These are phyloP conservation scores for Himalopsyche tibetana DNA, from an alignment of 2,888 invertebrate species.

Conservation along the genomic window DNA sequence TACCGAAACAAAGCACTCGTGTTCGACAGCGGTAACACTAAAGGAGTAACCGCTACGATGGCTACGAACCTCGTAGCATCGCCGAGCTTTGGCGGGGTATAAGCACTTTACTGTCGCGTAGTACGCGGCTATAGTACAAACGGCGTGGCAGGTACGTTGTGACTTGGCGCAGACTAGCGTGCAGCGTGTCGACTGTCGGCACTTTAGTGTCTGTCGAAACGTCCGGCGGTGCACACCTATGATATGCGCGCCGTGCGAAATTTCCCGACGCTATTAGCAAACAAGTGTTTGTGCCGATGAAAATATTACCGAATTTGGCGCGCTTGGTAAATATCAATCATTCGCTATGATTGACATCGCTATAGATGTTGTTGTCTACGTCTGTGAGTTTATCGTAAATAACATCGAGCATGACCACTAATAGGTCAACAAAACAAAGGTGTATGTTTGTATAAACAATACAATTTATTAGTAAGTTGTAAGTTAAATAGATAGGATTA, in stretches of 20 bases:
- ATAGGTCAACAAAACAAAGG: background rate
- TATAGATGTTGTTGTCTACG: background rate
- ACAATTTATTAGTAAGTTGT: background rate
- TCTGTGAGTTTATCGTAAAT: background rate
- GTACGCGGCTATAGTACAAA: slow-evolving; percentile 5
- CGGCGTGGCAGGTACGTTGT: slow-evolving; percentile 8
- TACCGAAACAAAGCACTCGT: background rate
- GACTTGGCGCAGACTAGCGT: slow-evolving; percentile 9
- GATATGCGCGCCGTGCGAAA: background rate
- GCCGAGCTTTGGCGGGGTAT: background rate
- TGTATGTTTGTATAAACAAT: background rate
- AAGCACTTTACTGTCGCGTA: slow-evolving; percentile 12
- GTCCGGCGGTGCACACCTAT: background rate
- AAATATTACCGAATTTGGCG: background rate
- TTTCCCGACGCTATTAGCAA: slow-evolving; percentile 16
- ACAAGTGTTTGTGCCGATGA: slow-evolving; percentile 29
- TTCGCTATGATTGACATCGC: background rate
- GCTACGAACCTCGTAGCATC: background rate
- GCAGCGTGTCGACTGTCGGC: slow-evolving; percentile 16
- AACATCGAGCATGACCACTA: background rate
- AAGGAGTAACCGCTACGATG: background rate
- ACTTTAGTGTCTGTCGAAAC: slow-evolving; percentile 4
- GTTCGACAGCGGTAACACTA: background rate
- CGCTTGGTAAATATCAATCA: background rate
- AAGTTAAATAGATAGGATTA: background rate